Evolutionary conservation across 2,888 invertebrate genomes (phyloP), one percentile per base, ranked within the genome.

Genomic region (Tigriopus californicus): DNA sequence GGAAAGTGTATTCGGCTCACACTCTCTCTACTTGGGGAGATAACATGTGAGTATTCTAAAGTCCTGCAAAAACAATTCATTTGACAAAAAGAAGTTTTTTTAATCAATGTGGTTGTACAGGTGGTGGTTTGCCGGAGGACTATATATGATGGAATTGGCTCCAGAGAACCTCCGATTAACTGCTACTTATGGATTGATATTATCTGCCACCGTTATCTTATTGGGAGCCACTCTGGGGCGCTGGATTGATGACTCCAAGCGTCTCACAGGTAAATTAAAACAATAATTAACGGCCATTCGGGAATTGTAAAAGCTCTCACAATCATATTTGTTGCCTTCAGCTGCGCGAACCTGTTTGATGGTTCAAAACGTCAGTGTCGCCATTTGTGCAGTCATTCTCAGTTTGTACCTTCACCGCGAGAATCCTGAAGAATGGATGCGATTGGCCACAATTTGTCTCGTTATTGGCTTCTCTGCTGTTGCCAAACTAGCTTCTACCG

Each of bases 211-310:
- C 15, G 67, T 72, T 8, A 68, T 76, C 44, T 59, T 74, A 20
- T 67, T 74, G 59, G 75, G 74, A n/a, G 70, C 74, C 2, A 61
- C 70, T 22, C 68, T 75, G 41, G 76, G 76, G 1, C 66, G 71
- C 57, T 74, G 73, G 73, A 70, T 76, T 4, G 75, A 76, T 64
- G 67, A 65, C 48, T 72, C 71, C 11, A 66, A 69, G n/a, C 64
- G 75, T 59, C 65, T 75, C 12, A 69, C 64, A 66, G 74, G 56
- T 25, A 33, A 33, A 8, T 33, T 33, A n/a, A n/a, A n/a, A n/a
- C n/a, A n/a, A n/a, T n/a, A n/a, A n/a, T n/a, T n/a, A n/a, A n/a
- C n/a, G n/a, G n/a, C n/a, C n/a, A n/a, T n/a, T n/a, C n/a, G n/a
- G n/a, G n/a, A n/a, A n/a, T n/a, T n/a, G n/a, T n/a, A n/a, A n/a